These are phyloP conservation scores for Alentia gelatinosa DNA, from an alignment of 2,888 invertebrate genomes.

Conservation along the genomic window DNA sequence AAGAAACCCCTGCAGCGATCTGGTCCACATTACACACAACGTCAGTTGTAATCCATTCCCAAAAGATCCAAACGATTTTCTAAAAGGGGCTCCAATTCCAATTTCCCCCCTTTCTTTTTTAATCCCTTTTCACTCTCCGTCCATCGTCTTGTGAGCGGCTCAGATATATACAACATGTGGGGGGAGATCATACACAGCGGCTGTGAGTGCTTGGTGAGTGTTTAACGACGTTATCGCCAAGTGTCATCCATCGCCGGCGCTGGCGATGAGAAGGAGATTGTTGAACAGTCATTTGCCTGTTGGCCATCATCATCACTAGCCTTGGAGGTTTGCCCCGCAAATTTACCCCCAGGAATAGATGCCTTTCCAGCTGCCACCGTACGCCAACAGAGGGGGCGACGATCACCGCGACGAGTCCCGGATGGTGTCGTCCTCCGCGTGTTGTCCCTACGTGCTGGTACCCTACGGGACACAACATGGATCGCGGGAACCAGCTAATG, in stretches of 20 bases:
- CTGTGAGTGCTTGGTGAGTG: not conserved
- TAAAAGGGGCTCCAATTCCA: not conserved
- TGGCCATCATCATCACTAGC: not conserved
- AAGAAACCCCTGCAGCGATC: not conserved
- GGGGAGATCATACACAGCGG: not conserved
- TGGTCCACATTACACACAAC: not conserved
- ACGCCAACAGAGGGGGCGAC: constrained; percentile 4
- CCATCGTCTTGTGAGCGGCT: no score
- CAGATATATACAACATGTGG: not conserved
- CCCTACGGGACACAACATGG: not conserved
- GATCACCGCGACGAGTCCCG: not conserved
- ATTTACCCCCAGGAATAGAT: not conserved
- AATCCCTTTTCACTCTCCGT: no score
- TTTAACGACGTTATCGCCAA: not conserved
- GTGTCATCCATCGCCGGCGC: not conserved
- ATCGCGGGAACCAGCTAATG: no score
- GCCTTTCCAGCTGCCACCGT: not conserved
- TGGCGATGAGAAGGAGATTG: not conserved
- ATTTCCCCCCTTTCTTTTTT: not conserved
- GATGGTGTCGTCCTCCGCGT: not conserved
- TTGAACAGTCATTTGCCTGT: not conserved
- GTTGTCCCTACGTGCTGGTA: no score
- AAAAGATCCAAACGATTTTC: constrained; percentile 2
- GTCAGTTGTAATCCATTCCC: not conserved
- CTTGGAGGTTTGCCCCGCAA: not conserved